Base-by-base conservation (phyloP, 2,888 invertebrate genomes). In the Junonia oenone region DNA sequence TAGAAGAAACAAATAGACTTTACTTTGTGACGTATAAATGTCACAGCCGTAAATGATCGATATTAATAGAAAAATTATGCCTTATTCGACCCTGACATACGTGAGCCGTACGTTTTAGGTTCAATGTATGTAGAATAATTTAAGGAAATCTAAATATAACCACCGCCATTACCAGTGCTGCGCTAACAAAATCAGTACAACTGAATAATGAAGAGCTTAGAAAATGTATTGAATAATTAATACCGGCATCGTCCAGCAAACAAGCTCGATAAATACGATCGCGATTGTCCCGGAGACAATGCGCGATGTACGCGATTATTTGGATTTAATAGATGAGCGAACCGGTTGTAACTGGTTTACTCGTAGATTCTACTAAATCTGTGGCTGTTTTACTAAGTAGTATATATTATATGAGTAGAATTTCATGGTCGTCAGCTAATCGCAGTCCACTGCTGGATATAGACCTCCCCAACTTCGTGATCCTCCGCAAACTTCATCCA, bases 241-340 rank as follows among this genome's bases (percentile, higher is more conserved):
- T 46, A 45, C 33, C 35, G 51, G 45, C 19, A 37, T 53, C 27
- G 46, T 38, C 43, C 35, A 43, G 46, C 57, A 51, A 58, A 55
- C 58, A 47, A 38, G 47, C 55, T 58, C 51, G 51, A 47, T 58
- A 58, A 58, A 58, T 55, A 58, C 50, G 22, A 40, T 40, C 19
- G 38, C 58, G 55, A 55, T 58, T 58, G 58, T 58, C 46, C 55
- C 47, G 9, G 29, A 37, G 48, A 58, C 55, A 55, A 51, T 55
- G 47, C 50, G 47, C 55, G 58, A 47, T 55, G 51, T 48, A 40
- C 19, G 51, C 47, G 51, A 53, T 53, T 53, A 53, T 53, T 46
- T 47, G 14, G 37, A 38, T 38, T 53, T 47, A 53, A 53, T 46
- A 53, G 53, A 53, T 47, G 53, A 37, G 31, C 19, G 13, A 47